Percentiles rank a stretch among this genome's conserved stretches.
Conservation (phyloP, 92 coral and sea anemone genomes). For the Palythoa grandiflora region DNA sequence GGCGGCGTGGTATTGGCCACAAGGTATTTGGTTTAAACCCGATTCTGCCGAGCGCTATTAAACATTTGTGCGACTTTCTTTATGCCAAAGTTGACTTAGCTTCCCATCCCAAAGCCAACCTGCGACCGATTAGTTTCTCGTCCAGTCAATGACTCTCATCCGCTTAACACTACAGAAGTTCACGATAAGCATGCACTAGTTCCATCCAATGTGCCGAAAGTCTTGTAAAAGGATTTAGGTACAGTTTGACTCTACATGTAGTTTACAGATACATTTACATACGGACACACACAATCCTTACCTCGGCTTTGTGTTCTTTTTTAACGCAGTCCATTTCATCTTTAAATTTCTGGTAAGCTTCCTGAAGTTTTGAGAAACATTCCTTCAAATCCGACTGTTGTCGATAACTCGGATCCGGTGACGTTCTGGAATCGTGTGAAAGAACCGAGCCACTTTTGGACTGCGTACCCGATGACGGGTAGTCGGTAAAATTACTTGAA, state of each 20-base stretch:
- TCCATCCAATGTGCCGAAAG: no score
- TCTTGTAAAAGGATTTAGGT: no score
- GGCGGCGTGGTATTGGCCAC: no score
- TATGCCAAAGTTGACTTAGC: no score
- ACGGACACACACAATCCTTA: not conserved
- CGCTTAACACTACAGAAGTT: no score
- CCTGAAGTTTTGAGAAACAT: constrained; percentile 55
- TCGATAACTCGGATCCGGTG: constrained; percentile 44
- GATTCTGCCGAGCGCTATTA: no score
- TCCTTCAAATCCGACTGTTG: constrained; percentile 66
- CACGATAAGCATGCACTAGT: no score
- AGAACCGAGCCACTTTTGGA: not conserved
- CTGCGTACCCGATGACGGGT: not conserved
- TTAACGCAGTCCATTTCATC: constrained; percentile 57
- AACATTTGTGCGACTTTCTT: no score
- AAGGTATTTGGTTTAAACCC: no score
- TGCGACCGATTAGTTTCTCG: no score
- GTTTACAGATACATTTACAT: not conserved
- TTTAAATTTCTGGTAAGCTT: constrained; percentile 59
- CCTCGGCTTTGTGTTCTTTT: constrained; percentile 62
- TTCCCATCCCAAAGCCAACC: no score
- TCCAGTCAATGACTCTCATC: no score
- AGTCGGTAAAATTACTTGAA: not conserved
- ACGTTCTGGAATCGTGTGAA: not conserved
- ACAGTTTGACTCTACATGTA: not conserved